Evolutionary conservation across 2,797 vertebrate species (phyloP).

Genomic region (Amblyopsis hoosieri): DNA sequence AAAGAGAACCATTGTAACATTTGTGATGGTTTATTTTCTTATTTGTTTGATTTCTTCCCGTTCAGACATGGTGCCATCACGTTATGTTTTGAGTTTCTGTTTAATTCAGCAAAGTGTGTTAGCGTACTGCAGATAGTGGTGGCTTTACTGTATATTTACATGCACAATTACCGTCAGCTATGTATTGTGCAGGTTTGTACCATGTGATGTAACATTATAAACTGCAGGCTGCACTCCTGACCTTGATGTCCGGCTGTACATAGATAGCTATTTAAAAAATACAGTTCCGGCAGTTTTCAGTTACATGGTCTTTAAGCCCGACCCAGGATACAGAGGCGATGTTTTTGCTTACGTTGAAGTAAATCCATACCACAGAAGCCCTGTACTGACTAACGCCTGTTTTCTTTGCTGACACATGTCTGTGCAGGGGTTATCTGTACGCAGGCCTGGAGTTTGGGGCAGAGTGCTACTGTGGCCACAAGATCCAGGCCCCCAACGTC

Average conservation of each 20-base stretch:
- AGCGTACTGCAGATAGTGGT: not conserved
- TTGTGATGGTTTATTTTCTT: constrained; percentile 13
- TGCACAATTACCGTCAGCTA: not conserved
- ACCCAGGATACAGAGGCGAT: constrained; percentile 10
- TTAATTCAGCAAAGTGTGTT: no score
- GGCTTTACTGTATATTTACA: not conserved
- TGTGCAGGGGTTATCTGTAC: constrained; percentile 89
- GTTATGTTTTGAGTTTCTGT: no score
- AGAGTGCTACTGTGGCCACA: constrained; percentile 97
- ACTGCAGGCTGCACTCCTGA: not conserved
- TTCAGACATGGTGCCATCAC: not conserved
- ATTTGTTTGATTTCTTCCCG: constrained; percentile 15
- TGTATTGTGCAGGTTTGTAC: no score
- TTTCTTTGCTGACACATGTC: not conserved
- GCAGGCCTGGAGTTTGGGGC: constrained; percentile 96
- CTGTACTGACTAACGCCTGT: not conserved
- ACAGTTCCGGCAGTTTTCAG: not conserved
- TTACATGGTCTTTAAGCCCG: constrained; percentile 16
- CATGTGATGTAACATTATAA: not conserved
- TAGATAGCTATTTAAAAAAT: not conserved
- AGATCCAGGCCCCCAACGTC: constrained; percentile 87
- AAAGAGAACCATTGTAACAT: constrained; percentile 12
- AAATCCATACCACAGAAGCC: not conserved
- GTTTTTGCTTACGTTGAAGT: constrained; percentile 1
- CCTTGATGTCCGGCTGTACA: not conserved